Base-by-base conservation (phyloP, 2,888 invertebrate species). In the Rhimphoctona megacephalus region DNA sequence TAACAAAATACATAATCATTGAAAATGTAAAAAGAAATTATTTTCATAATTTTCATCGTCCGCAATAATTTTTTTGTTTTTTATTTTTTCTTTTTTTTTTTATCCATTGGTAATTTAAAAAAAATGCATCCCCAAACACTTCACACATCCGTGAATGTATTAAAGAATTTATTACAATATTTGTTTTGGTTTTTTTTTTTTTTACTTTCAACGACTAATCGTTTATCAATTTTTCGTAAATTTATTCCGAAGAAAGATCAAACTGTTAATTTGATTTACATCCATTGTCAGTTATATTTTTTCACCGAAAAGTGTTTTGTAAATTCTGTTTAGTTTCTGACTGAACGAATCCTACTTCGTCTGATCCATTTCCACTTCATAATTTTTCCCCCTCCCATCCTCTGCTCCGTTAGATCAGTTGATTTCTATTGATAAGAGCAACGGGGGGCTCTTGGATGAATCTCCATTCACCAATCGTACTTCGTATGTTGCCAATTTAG, bases 401-500 rank as follows among this genome's bases (percentile, higher is more conserved):
- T n/a, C n/a, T n/a, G n/a, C n/a, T n/a, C n/a, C n/a, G n/a, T n/a
- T n/a, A n/a, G n/a, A n/a, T 70, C 30, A 46, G 80, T 73, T 69
- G 49, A 36, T 78, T 72, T 81, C 72, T 67, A 70, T 73, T 73
- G 49, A 82, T 64, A 25, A 76, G 49, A 72, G 57, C 52, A 36
- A 36, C 46, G n/a, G n/a, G n/a, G n/a, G n/a, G n/a, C n/a, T n/a
- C n/a, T n/a, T n/a, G n/a, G n/a, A n/a, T n/a, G n/a, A n/a, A n/a
- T n/a, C n/a, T n/a, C n/a, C n/a, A n/a, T n/a, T n/a, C n/a, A n/a
- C n/a, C n/a, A n/a, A n/a, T n/a, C n/a, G 25, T 72, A 43, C 36
- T 43, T 73, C 73, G 78, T 61, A 36, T 25, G 80, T 46, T 77
- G 66, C 79, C 82, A 80, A 79, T 83, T 67, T 83, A 85, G 76